Evolutionary conservation across 30 jellyfish, hydroid and myxozoan genomes (phyloP).

Genomic region (Aurelia coerulea): DNA sequence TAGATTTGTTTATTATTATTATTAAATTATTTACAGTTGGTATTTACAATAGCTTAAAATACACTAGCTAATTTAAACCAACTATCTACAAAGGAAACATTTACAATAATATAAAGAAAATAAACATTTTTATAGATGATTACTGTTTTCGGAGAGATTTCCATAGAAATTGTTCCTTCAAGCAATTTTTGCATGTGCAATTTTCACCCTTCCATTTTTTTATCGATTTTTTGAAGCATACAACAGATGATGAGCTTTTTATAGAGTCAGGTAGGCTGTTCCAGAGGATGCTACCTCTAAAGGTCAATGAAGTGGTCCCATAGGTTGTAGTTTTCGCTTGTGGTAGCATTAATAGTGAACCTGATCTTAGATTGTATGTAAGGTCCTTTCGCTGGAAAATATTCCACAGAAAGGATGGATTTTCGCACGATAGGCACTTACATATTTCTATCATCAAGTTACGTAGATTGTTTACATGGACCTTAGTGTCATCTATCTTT

Average conservation of each 20-base stretch:
- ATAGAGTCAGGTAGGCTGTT: constrained; percentile 35
- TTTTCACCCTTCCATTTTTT: constrained; percentile 55
- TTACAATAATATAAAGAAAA: constrained; percentile 11
- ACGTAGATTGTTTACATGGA: constrained; percentile 43
- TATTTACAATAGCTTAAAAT: no score
- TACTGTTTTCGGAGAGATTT: neutral
- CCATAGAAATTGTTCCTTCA: neutral
- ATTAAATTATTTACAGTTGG: no score
- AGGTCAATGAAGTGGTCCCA: no score
- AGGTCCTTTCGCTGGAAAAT: constrained; percentile 24
- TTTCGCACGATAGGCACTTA: constrained; percentile 19
- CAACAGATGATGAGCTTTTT: constrained; percentile 17
- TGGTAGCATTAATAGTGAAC: constrained; percentile 2
- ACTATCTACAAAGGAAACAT: neutral
- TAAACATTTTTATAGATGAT: neutral
- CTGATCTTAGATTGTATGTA: constrained; percentile 32
- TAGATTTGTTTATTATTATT: no score
- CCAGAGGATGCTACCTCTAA: constrained; percentile 61
- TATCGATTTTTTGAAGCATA: constrained; percentile 23
- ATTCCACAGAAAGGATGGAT: constrained; percentile 42
- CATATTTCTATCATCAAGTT: constrained; percentile 31
- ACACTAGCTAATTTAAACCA: constrained; percentile 5
- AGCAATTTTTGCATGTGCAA: constrained; percentile 50
- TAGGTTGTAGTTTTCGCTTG: no score
- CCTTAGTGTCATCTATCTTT: constrained; percentile 21